phyloP scores from a whole-genome alignment of 2,797 vertebrate species.

The Acropternis orthonyx region DNA sequence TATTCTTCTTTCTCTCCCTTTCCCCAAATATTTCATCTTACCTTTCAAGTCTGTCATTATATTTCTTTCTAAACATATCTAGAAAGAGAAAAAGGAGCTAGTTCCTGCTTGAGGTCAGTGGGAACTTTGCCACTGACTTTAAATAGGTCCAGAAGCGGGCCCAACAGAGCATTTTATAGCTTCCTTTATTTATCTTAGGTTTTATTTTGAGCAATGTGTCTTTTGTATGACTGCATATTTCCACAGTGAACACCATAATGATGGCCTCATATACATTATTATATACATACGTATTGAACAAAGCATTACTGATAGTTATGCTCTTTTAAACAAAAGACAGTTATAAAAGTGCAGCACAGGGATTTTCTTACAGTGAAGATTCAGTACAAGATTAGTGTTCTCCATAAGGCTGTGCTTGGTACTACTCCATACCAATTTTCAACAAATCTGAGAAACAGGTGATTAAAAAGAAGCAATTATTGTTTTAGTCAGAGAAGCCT shows the following conservation, averaged over 20 bases:
- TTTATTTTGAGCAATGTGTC: slow-evolving; percentile 61
- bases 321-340: slow-evolving; percentile 1
- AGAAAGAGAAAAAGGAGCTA: slow-evolving; percentile 36
- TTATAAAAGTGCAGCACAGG: not conserved
- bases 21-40: not conserved
- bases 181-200: slow-evolving; percentile 68
- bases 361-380: not conserved
- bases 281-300: not conserved
- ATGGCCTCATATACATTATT: slow-evolving; percentile 13
- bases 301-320: not conserved
- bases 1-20: not conserved
- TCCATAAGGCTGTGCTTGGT: not conserved
- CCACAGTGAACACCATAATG: not conserved
- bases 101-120: slow-evolving; percentile 57
- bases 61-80: slow-evolving; percentile 41
- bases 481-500: not conserved
- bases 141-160: slow-evolving; percentile 39
- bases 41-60: slow-evolving; percentile 9
- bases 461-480: not conserved
- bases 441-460: not conserved
- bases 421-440: not conserved
- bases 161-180: slow-evolving; percentile 52
- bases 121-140: slow-evolving; percentile 59
- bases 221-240: slow-evolving; percentile 52
- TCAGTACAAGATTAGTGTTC: not conserved